Evolutionary conservation across 2,888 invertebrate genomes (phyloP).

Genomic region (Noctuana brunneofusca): DNA sequence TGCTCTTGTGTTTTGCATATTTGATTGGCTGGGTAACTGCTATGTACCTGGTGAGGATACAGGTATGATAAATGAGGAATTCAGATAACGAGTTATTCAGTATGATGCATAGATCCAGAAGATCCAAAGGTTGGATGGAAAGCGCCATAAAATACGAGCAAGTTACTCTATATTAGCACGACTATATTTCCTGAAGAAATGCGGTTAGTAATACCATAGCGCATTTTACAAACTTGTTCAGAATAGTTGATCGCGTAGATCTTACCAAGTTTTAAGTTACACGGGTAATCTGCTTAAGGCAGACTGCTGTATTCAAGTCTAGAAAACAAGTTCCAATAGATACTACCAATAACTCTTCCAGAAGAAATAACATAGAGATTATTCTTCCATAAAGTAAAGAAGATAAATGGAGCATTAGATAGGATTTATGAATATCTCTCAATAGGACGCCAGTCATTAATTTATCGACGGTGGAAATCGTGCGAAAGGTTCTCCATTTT

Average conservation of each 20-base stretch:
- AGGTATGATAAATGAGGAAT: too few relatives aligned
- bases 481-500: constrained; percentile 6
- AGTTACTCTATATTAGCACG: too few relatives aligned
- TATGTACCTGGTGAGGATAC: constrained; percentile 89
- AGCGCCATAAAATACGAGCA: too few relatives aligned
- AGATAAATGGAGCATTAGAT: constrained; percentile 5
- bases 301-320: background rate
- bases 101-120: background rate
- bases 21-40: constrained; percentile 99
- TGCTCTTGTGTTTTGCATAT: constrained; percentile 99
- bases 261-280: too few relatives aligned
- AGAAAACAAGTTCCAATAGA: background rate
- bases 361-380: background rate
- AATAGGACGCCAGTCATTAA: constrained; percentile 6
- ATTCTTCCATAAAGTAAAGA: background rate
- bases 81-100: background rate
- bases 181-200: too few relatives aligned
- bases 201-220: too few relatives aligned
- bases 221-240: too few relatives aligned
- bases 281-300: too few relatives aligned
- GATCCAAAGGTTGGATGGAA: too few relatives aligned
- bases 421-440: constrained; percentile 15
- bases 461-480: constrained; percentile 16
- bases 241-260: too few relatives aligned
- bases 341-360: background rate